phyloP scores from a whole-genome alignment of 2,888 invertebrate species.

The Lucinisca nassula region DNA sequence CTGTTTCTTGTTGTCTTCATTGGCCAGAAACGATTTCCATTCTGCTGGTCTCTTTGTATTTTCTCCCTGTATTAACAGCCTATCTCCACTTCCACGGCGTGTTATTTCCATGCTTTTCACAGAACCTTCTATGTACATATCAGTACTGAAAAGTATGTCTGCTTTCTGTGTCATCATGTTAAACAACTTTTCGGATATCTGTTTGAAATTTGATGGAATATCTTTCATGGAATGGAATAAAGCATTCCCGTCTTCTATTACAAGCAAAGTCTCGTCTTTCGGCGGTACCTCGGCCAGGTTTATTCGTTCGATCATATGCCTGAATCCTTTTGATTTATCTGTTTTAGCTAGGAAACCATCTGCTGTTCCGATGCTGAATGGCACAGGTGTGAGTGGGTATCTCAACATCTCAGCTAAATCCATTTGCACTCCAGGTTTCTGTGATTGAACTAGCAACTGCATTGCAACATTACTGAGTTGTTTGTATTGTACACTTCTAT shows the following conservation, averaged over 20 bases:
- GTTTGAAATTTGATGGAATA: slow-evolving; percentile 39
- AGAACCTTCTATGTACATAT: slow-evolving; percentile 12
- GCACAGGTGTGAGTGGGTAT: slow-evolving; percentile 32
- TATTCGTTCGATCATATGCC: slow-evolving; percentile 17
- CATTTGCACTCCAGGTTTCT: slow-evolving; percentile 6
- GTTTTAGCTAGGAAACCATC: slow-evolving; percentile 33
- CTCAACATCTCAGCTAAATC: too few relatives aligned
- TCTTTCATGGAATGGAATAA: slow-evolving; percentile 39
- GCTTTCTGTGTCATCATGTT: slow-evolving; percentile 37
- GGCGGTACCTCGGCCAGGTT: neutral
- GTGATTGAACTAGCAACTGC: slow-evolving; percentile 25
- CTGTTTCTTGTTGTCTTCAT: slow-evolving; percentile 20
- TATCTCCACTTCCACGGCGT: slow-evolving; percentile 16
- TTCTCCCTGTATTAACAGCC: slow-evolving; percentile 1
- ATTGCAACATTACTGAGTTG: slow-evolving; percentile 54
- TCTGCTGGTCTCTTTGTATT: slow-evolving; percentile 29
- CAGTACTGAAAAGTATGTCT: slow-evolving; percentile 42
- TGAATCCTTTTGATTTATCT: slow-evolving; percentile 40
- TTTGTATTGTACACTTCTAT: slow-evolving; percentile 38
- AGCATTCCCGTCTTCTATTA: slow-evolving; percentile 48
- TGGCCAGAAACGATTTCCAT: slow-evolving; percentile 41
- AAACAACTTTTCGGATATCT: slow-evolving; percentile 35
- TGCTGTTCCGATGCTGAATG: slow-evolving; percentile 28
- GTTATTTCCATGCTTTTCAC: slow-evolving; percentile 24
- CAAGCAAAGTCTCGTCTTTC: neutral